A percentile compares a stretch with the other conserved stretches of the same genome.
phyloP scores from a whole-genome alignment of 2,797 vertebrate genomes.

The Holocentrus rufus region DNA sequence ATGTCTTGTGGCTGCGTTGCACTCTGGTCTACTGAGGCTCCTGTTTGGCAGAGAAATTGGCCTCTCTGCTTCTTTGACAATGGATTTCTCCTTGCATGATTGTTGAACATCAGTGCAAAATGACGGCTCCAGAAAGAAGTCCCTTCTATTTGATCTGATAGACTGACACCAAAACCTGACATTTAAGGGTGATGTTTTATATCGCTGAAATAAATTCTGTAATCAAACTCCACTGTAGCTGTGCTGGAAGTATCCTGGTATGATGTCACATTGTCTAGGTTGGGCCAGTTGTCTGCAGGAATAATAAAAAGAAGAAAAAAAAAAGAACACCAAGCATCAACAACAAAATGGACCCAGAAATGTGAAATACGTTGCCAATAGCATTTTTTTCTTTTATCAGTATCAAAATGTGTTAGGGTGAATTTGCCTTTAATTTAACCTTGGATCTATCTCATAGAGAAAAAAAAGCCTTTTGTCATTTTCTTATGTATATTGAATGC shows the following conservation, averaged over 20 bases:
- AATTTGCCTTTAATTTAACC: constrained; percentile 3
- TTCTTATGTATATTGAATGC: not conserved
- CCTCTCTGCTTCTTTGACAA: no score
- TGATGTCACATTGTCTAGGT: no score
- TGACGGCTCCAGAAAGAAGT: not conserved
- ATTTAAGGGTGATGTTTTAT: constrained; percentile 5
- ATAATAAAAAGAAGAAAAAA: no score
- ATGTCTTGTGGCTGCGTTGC: no score
- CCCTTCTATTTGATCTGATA: not conserved
- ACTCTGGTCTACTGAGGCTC: no score
- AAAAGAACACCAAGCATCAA: no score
- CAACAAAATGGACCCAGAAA: not conserved
- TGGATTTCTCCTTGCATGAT: not conserved
- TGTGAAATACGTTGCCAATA: not conserved
- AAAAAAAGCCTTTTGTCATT: constrained; percentile 17
- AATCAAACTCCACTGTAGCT: not conserved
- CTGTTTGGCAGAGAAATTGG: no score
- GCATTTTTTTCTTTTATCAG: not conserved
- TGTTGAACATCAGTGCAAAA: not conserved
- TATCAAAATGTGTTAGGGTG: not conserved
- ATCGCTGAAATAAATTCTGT: not conserved
- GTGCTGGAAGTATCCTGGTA: not conserved
- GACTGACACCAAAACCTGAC: constrained; percentile 11
- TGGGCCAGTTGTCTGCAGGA: no score
- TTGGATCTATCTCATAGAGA: constrained; percentile 1